phyloP scores from a whole-genome alignment of 2,888 invertebrate genomes.

The Fragum sueziense region DNA sequence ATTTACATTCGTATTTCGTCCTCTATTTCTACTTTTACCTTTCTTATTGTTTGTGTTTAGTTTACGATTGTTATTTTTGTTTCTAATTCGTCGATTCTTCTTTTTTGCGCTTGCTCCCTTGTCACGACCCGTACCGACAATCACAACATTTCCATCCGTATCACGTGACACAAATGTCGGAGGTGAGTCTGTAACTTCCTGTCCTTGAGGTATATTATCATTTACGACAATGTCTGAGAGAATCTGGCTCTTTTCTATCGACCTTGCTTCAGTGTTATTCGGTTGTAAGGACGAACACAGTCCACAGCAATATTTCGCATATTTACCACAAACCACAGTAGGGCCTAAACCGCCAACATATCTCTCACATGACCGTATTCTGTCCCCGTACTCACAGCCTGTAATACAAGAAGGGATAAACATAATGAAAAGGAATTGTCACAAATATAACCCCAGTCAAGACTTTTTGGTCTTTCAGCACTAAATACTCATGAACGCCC shows the following conservation, averaged over 20 bases:
- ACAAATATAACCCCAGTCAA: too few relatives aligned
- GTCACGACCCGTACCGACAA: conserved; percentile 11
- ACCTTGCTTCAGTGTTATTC: not conserved
- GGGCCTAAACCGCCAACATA: conserved; percentile 40
- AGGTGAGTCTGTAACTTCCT: not conserved
- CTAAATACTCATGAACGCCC: too few relatives aligned
- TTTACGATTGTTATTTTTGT: not conserved
- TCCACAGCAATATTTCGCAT: conserved; percentile 51
- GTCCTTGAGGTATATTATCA: not conserved
- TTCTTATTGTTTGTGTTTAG: not conserved
- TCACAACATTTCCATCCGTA: conserved; percentile 14
- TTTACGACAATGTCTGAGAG: not conserved
- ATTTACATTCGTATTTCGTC: not conserved
- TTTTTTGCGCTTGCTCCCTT: not conserved
- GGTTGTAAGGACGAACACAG: conserved; percentile 18
- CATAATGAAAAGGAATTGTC: too few relatives aligned
- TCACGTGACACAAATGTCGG: conserved; percentile 16
- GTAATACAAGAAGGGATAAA: conserved; percentile 18
- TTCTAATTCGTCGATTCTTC: not conserved
- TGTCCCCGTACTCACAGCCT: conserved; percentile 75
- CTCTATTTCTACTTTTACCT: not conserved
- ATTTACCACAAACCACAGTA: conserved; percentile 37
- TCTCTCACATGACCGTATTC: conserved; percentile 62
- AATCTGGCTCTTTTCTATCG: not conserved
- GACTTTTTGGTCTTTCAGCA: too few relatives aligned